Percentiles rank a stretch among this genome's conserved stretches.
Conservation (phyloP, 2,888 invertebrate genomes). For the Ethmia dodecea region DNA sequence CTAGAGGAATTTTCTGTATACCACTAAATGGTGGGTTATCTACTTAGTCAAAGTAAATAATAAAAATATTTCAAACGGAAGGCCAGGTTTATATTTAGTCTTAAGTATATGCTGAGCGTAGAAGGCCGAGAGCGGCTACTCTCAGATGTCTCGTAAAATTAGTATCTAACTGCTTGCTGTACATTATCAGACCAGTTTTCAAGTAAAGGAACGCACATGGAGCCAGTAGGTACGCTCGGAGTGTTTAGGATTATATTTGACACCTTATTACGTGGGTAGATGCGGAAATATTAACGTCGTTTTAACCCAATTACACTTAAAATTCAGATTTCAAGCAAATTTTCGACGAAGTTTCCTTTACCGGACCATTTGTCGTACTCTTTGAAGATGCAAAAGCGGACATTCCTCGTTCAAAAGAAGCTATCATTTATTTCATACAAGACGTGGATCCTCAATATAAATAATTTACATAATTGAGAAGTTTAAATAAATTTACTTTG, state of each 20-base stretch:
- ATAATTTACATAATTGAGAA: slow-evolving; percentile 13
- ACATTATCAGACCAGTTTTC: slow-evolving; percentile 61
- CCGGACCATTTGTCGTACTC: background rate
- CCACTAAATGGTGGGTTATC: no score
- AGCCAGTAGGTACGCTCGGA: slow-evolving; percentile 44
- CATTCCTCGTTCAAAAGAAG: slow-evolving; percentile 6
- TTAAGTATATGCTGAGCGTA: slow-evolving; percentile 27
- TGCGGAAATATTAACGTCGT: slow-evolving; percentile 32
- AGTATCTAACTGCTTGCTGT: slow-evolving; percentile 57
- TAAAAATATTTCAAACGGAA: slow-evolving; percentile 29
- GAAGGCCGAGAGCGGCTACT: slow-evolving; percentile 54
- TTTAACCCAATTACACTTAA: slow-evolving; percentile 10
- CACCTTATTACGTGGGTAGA: slow-evolving; percentile 53
- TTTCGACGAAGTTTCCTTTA: slow-evolving; percentile 3
- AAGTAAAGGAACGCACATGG: slow-evolving; percentile 46
- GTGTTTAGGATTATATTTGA: slow-evolving; percentile 49
- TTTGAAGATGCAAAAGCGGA: background rate
- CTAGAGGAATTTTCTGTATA: no score
- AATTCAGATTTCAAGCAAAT: slow-evolving; percentile 3
- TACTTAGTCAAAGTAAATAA: slow-evolving; percentile 3
- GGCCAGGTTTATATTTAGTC: slow-evolving; percentile 35
- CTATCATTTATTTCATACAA: slow-evolving; percentile 5
- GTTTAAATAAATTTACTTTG: slow-evolving; percentile 4
- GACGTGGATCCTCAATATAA: slow-evolving; percentile 1
- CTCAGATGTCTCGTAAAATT: slow-evolving; percentile 66